A percentile compares a stretch with the other conserved stretches of the same genome.
Evolutionary conservation across 2,113 vertebrate species (phyloP).

Genomic region (Collichthys lucidus): DNA sequence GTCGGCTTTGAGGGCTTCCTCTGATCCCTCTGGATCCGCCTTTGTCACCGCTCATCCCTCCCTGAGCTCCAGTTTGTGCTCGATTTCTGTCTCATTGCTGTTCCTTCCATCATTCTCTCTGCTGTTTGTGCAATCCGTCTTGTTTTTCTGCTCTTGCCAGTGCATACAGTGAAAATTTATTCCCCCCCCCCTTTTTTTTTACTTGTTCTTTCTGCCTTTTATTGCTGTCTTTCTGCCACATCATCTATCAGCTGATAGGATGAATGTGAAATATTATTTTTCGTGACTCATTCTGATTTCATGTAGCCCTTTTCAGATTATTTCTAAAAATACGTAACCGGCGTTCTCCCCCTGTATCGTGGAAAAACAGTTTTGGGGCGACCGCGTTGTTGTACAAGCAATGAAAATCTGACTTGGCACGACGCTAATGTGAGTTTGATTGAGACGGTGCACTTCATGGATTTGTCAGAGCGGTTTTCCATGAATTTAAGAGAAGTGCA

Average conservation of each 20-base stretch:
- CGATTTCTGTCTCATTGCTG: conserved; percentile 4
- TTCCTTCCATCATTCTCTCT: conserved; percentile 10
- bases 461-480: conserved; percentile 52
- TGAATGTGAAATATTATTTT: conserved; percentile 17
- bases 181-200: background rate
- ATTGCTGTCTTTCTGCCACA: background rate
- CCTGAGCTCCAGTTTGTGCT: conserved; percentile 39
- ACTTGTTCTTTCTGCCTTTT: background rate
- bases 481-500: conserved; percentile 27
- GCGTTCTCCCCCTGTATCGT: background rate
- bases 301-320: background rate
- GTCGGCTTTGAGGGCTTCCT: conserved; percentile 72
- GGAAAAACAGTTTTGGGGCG: conserved; percentile 33
- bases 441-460: conserved; percentile 50
- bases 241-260: conserved; percentile 12
- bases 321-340: background rate
- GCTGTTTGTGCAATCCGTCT: background rate
- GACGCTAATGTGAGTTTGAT: conserved; percentile 34
- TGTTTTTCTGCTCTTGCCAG: conserved; percentile 7
- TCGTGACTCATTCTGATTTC: conserved; percentile 29
- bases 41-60: conserved; percentile 72
- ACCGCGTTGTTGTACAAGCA: conserved; percentile 52
- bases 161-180: conserved; percentile 12
- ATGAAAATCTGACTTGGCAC: conserved; percentile 47
- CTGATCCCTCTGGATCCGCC: conserved; percentile 73